These are phyloP conservation scores for Pocillopora meandrina DNA, from an alignment of 92 coral and sea anemone genomes.

Conservation along the genomic window DNA sequence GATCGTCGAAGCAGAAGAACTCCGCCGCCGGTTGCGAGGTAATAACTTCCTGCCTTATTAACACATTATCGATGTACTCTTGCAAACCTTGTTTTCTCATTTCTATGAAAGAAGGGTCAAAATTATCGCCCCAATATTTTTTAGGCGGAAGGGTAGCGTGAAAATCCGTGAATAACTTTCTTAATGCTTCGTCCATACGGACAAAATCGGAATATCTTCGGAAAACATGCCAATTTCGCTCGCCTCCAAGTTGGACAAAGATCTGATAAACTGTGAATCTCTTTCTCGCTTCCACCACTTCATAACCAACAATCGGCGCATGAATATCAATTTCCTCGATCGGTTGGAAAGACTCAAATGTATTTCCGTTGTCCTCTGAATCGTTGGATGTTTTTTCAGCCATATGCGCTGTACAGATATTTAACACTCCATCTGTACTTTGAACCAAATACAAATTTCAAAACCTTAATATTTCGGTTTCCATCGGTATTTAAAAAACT, in stretches of 20 bases:
- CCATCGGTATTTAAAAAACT: too few relatives aligned
- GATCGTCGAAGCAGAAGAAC: constrained; percentile 88
- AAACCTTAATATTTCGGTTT: background rate
- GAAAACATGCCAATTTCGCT: constrained; percentile 85
- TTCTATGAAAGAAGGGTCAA: constrained; percentile 75
- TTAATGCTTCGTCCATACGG: constrained; percentile 75
- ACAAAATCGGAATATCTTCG: constrained; percentile 95
- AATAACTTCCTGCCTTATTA: constrained; percentile 50
- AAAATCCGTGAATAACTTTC: constrained; percentile 60
- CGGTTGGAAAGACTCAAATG: constrained; percentile 48
- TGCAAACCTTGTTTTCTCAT: constrained; percentile 78
- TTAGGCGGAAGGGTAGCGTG: constrained; percentile 88
- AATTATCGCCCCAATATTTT: constrained; percentile 86
- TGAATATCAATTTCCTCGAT: constrained; percentile 58
- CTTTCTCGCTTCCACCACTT: constrained; percentile 87
- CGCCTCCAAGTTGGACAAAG: constrained; percentile 73
- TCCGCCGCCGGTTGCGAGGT: constrained; percentile 71
- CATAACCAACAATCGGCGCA: constrained; percentile 91
- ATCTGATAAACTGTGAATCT: constrained; percentile 94
- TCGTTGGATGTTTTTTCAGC: constrained; percentile 49
- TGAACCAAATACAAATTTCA: background rate
- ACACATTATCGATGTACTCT: constrained; percentile 73
- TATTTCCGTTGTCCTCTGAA: constrained; percentile 20
- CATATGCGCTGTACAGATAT: background rate
- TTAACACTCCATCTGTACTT: background rate